Base-by-base conservation (phyloP, 2,113 vertebrate species). In the Thalassoma bifasciatum region DNA sequence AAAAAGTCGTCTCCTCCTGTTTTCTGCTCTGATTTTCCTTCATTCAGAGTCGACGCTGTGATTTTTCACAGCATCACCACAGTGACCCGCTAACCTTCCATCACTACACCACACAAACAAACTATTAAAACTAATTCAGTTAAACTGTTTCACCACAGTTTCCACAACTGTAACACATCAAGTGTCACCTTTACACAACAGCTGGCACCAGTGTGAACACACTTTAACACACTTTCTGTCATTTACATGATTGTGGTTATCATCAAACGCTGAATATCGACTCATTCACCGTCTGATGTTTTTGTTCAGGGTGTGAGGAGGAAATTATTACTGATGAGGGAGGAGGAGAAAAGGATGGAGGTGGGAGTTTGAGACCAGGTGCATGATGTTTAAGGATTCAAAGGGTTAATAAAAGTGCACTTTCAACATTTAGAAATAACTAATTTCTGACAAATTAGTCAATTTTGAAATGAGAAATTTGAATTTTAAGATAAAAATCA, bases 41-140 rank as follows among this genome's bases (percentile, higher is more conserved):
- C 12, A 26, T 30, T 36, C 21, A 38, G 37, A 49, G 46, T 16
- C 42, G 13, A 51, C 10, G 0, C 50, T 47, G 21, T 49, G 23
- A 75, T 73, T 74, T 66, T 66, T 87, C 77, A 81, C 81, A 84
- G 56, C 26, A 0, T 79, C 4, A 84, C 83, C 85, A 83, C 86
- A 86, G 21, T 36, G 42, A 77, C 79, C 71, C 37, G 59, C 56
- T 85, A 76, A 88, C 72, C 80, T 70, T 52, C 23, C 42, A 22
- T 6, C 6, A 69, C 11, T 16, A 46, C 56, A 77, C 85, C 69
- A 64, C 86, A 78, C 24, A 62, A 77, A 24, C 44, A 51, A 22
- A 59, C 30, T 70, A 88, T 82, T 86, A 85, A 79, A 63, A 85
- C 42, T 82, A 84, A 90, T 86, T 72, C 65, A 78, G 23, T 54